A percentile compares a stretch with the other conserved stretches of the same genome.
Evolutionary conservation across 2,797 vertebrate genomes (phyloP).

Genomic region (Phrynocephalus forsythii): DNA sequence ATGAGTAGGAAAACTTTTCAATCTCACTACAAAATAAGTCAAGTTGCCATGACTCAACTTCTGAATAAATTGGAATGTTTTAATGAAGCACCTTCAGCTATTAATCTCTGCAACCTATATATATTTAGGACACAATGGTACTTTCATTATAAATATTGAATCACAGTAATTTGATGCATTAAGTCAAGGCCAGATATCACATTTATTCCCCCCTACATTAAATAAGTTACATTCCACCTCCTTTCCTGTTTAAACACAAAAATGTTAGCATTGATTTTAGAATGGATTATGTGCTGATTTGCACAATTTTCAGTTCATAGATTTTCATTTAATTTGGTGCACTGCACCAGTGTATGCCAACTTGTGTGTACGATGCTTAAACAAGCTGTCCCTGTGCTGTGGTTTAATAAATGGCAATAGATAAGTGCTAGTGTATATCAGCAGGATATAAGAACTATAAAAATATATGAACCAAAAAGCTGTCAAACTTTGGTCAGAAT

Average conservation of each 20-base stretch:
- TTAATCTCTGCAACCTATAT: background rate
- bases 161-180: background rate
- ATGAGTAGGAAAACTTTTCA: no score
- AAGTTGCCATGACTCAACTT: no score
- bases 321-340: background rate
- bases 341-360: background rate
- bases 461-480: background rate
- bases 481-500: background rate
- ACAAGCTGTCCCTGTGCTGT: background rate
- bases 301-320: background rate
- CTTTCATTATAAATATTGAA: background rate
- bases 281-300: background rate
- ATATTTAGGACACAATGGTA: background rate
- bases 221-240: background rate
- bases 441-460: background rate
- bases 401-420: background rate
- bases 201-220: background rate
- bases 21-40: no score
- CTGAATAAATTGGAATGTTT: background rate
- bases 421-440: background rate
- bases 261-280: background rate
- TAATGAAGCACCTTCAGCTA: background rate
- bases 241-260: background rate
- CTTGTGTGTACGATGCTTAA: background rate
- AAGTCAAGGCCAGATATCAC: background rate